These are phyloP conservation scores for Telenomus remus DNA, from an alignment of 1,140 invertebrate genomes.

Conservation along the genomic window DNA sequence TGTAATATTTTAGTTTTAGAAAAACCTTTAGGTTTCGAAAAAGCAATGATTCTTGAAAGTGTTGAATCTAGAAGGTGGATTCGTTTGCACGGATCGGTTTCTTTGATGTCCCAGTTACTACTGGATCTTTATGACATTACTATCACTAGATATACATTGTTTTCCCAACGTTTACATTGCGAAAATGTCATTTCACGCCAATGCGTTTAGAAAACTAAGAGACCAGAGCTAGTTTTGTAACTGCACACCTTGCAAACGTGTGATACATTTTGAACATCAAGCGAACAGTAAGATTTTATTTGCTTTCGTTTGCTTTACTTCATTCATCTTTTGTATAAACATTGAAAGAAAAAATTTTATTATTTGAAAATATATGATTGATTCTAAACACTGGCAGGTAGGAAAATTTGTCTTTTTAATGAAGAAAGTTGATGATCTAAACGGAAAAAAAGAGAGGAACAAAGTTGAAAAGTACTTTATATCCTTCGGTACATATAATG, in stretches of 20 bases:
- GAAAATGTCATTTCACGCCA: conserved; percentile 47
- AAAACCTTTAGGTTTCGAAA: conserved; percentile 45
- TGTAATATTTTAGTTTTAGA: conserved; percentile 61
- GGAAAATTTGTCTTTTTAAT: conserved; percentile 38
- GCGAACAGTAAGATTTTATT: conserved; percentile 10
- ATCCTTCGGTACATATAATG: conserved; percentile 50
- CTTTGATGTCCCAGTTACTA: conserved; percentile 52
- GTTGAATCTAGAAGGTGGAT: conserved; percentile 51
- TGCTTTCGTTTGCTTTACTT: neutral
- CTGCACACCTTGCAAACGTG: conserved; percentile 21
- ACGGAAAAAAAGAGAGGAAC: conserved; percentile 28
- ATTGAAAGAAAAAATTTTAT: conserved; percentile 20
- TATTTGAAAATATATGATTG: neutral
- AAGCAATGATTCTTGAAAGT: conserved; percentile 38
- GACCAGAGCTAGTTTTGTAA: conserved; percentile 28
- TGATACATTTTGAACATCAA: conserved; percentile 26
- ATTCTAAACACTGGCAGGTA: neutral
- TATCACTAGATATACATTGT: conserved; percentile 48
- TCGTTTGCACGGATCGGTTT: conserved; percentile 50
- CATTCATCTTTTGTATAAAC: too few relatives aligned
- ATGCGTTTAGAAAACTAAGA: conserved; percentile 24
- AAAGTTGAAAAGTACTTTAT: conserved; percentile 47
- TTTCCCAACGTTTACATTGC: conserved; percentile 35
- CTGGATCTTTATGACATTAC: conserved; percentile 43
- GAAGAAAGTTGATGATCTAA: conserved; percentile 50